Evolutionary conservation across 2,113 vertebrate genomes (phyloP).

Genomic region (Brachirus orientalis): DNA sequence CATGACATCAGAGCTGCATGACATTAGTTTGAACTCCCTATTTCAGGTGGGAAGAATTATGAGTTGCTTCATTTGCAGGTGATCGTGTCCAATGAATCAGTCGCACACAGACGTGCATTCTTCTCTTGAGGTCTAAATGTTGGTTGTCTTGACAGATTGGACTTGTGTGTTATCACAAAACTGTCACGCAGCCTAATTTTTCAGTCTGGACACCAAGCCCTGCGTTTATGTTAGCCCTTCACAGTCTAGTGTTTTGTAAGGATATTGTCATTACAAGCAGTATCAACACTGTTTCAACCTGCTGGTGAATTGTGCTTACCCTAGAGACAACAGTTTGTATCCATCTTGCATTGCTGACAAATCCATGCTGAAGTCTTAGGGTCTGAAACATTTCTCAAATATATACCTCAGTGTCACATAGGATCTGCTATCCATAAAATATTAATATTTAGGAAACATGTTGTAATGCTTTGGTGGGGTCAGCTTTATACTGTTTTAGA

Average conservation of each 20-base stretch:
- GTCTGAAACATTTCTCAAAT: constrained; percentile 27
- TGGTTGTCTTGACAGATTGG: constrained; percentile 79
- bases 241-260: constrained; percentile 60
- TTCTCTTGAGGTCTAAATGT: constrained; percentile 62
- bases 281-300: constrained; percentile 45
- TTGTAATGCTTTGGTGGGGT: no score
- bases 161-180: constrained; percentile 71
- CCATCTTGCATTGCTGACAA: constrained; percentile 9
- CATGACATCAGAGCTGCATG: constrained; percentile 81
- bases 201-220: constrained; percentile 49
- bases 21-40: constrained; percentile 74
- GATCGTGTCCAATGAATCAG: constrained; percentile 77
- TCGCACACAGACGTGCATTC: constrained; percentile 68
- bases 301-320: constrained; percentile 47
- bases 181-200: constrained; percentile 73
- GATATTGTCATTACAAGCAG: constrained; percentile 52
- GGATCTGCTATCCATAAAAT: background rate
- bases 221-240: constrained; percentile 69
- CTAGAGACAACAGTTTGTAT: background rate
- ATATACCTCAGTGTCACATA: constrained; percentile 1
- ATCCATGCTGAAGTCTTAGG: constrained; percentile 9
- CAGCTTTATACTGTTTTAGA: no score
- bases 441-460: no score
- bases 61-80: constrained; percentile 70
- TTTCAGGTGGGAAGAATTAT: constrained; percentile 82